A percentile compares a stretch with the other conserved stretches of the same genome.
These are phyloP conservation scores for Heliconius erato DNA, from an alignment of 2,888 invertebrate species.

Conservation along the genomic window DNA sequence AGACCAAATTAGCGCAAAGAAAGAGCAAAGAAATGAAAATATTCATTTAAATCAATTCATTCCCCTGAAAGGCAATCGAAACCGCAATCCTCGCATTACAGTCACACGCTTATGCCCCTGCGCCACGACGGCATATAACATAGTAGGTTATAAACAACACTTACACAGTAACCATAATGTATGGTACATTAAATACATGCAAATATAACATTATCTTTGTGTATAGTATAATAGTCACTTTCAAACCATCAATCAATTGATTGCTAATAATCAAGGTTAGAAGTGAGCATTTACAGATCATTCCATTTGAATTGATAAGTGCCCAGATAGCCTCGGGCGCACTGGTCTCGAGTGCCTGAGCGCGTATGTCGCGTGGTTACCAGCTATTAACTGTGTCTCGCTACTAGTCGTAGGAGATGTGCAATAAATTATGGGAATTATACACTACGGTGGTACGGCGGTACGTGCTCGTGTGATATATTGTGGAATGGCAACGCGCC, in stretches of 20 bases:
- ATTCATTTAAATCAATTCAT: too few species aligned
- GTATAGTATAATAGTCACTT: background rate
- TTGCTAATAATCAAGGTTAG: conserved; percentile 48
- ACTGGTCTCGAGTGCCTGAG: conserved; percentile 55
- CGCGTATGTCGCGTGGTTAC: conserved; percentile 82
- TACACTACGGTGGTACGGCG: conserved; percentile 67
- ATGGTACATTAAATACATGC: background rate
- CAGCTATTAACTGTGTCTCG: conserved; percentile 76
- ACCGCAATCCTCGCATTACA: too few species aligned
- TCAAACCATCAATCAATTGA: conserved; percentile 42
- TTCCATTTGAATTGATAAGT: conserved; percentile 48
- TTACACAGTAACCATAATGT: background rate
- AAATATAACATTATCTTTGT: background rate
- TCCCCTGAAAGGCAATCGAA: too few species aligned
- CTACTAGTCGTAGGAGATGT: conserved; percentile 74
- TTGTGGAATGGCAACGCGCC: conserved; percentile 73
- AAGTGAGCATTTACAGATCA: conserved; percentile 48
- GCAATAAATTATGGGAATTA: conserved; percentile 85
- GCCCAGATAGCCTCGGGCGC: conserved; percentile 49
- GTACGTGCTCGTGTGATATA: conserved; percentile 81
- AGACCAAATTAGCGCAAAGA: too few species aligned
- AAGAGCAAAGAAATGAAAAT: too few species aligned
- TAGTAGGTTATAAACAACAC: background rate
- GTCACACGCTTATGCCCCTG: too few species aligned
- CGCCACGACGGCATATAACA: too few species aligned